Evolutionary conservation across 2,797 vertebrate genomes (phyloP).

Genomic region (Danio jaintianensis): DNA sequence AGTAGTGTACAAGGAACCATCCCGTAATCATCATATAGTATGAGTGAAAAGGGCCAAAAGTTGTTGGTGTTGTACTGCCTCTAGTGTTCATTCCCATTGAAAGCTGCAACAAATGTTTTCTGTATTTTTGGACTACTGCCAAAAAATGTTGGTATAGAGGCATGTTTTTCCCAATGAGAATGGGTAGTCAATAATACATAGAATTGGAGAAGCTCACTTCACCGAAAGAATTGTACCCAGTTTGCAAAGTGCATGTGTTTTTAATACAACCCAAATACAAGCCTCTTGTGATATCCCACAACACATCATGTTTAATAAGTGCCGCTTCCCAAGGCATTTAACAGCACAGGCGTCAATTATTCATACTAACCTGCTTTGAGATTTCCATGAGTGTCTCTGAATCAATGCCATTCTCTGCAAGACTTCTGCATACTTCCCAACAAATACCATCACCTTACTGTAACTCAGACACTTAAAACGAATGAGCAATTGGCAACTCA

Average conservation of each 20-base stretch:
- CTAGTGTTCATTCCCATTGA: no score
- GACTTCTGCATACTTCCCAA: neutral
- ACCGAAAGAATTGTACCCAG: conserved; percentile 28
- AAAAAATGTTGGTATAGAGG: neutral
- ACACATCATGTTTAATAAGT: conserved; percentile 61
- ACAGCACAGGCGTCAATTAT: conserved; percentile 57
- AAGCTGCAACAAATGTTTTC: no score
- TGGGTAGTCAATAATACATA: conserved; percentile 46
- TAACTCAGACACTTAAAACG: conserved; percentile 21
- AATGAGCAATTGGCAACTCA: conserved; percentile 26
- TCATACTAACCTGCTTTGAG: conserved; percentile 47
- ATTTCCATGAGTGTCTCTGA: conserved; percentile 39
- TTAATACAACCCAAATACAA: conserved; percentile 57
- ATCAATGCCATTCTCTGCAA: conserved; percentile 35
- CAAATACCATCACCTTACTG: conserved; percentile 21
- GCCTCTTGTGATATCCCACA: conserved; percentile 52
- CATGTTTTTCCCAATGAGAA: neutral
- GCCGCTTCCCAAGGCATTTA: conserved; percentile 54
- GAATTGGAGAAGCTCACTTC: conserved; percentile 32
- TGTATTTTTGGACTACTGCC: neutral
- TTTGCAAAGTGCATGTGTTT: conserved; percentile 52
- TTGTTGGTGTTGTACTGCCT: no score
- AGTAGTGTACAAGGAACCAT: no score
- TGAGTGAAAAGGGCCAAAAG: no score
- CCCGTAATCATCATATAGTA: no score